A percentile compares a stretch with the other conserved stretches of the same genome.
These are phyloP conservation scores for Pseudococcus jackbeardsleyi DNA, from an alignment of 2,888 invertebrate genomes.

Conservation along the genomic window DNA sequence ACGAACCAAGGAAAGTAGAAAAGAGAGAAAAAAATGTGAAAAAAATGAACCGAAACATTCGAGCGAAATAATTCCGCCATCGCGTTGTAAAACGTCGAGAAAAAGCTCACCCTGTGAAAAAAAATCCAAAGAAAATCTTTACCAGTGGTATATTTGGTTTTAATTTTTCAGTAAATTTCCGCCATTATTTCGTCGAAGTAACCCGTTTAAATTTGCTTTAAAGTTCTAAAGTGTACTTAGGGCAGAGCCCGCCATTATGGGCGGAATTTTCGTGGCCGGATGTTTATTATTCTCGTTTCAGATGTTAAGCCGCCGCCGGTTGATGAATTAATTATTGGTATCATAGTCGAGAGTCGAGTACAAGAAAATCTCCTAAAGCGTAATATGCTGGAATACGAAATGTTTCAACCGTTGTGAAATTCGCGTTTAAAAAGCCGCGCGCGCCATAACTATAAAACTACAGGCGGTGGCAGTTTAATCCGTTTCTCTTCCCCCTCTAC, in stretches of 20 bases:
- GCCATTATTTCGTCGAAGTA: conserved; percentile 6
- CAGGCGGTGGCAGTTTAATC: conserved; percentile 22
- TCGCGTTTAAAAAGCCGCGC: conserved; percentile 12
- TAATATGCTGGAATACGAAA: conserved; percentile 17
- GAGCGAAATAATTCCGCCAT: neutral
- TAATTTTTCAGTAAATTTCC: conserved; percentile 38
- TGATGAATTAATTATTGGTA: conserved; percentile 43
- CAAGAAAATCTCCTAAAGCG: conserved; percentile 39
- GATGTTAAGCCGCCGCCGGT: conserved; percentile 16
- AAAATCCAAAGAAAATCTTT: neutral
- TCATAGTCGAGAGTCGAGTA: conserved; percentile 26
- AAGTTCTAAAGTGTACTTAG: conserved; percentile 25
- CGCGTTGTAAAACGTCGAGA: neutral
- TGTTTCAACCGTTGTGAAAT: conserved; percentile 30
- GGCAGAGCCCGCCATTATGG: neutral
- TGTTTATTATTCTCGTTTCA: conserved; percentile 40
- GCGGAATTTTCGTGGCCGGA: conserved; percentile 34
- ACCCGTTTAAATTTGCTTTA: conserved; percentile 23
- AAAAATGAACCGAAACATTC: neutral
- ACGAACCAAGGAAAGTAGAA: neutral
- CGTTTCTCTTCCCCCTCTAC: neutral
- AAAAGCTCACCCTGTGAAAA: neutral
- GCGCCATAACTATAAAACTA: conserved; percentile 22
- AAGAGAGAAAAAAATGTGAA: neutral
- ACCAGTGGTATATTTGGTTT: neutral